phyloP scores from a whole-genome alignment of 1,140 invertebrate genomes.

The Coptotermes formosanus region DNA sequence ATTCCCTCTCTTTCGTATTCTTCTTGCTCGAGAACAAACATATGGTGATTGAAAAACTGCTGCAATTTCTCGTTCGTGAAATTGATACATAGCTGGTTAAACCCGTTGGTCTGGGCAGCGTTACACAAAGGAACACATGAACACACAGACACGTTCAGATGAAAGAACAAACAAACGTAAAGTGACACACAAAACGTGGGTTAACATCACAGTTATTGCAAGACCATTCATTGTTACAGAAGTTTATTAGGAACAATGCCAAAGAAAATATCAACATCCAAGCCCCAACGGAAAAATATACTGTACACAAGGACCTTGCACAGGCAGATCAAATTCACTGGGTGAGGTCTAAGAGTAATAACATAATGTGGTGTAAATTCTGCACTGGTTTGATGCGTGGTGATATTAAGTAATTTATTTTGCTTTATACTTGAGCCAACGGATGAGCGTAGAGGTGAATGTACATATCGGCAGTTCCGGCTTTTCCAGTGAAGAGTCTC shows the following conservation, averaged over 20 bases:
- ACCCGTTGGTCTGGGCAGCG: conserved; percentile 79
- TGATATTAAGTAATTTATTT: too few species aligned
- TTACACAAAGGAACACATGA: neutral
- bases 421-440: too few species aligned
- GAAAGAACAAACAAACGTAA: neutral
- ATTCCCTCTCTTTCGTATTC: conserved; percentile 92
- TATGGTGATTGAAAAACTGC: conserved; percentile 96
- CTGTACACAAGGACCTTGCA: too few species aligned
- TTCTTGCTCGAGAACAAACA: conserved; percentile 96
- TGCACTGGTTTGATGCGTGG: too few species aligned
- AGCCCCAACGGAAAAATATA: too few species aligned
- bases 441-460: too few species aligned
- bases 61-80: conserved; percentile 96
- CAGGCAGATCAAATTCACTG: too few species aligned
- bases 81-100: conserved; percentile 97
- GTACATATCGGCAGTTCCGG: too few species aligned
- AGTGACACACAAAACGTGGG: neutral
- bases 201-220: neutral
- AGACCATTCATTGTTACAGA: neutral
- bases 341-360: too few species aligned
- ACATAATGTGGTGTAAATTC: too few species aligned
- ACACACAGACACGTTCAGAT: neutral
- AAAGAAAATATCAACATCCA: too few species aligned
- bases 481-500: too few species aligned
- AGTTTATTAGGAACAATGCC: neutral